Evolutionary conservation across 64 coral and sea anemone species (phyloP).

Genomic region (Stylophora pistillata): DNA sequence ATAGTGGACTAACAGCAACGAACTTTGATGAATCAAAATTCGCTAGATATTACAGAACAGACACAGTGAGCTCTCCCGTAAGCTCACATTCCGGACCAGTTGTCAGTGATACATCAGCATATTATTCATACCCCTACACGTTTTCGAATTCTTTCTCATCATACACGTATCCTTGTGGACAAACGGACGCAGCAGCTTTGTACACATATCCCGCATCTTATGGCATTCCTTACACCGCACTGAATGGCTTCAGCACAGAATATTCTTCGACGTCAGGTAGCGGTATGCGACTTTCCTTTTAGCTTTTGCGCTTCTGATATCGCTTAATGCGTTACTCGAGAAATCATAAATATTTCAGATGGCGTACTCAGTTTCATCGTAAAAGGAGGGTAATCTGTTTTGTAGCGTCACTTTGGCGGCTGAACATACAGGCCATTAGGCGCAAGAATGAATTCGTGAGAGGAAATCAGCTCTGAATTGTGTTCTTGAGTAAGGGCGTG

Average conservation of each 20-base stretch:
- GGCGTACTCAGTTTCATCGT: constrained; percentile 45
- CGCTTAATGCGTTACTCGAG: constrained; percentile 54
- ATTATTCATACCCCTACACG: constrained; percentile 92
- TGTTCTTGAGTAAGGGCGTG: constrained; percentile 19
- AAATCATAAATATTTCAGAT: constrained; percentile 55
- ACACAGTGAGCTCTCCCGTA: constrained; percentile 76
- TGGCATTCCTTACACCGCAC: constrained; percentile 78
- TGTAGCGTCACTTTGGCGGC: background rate
- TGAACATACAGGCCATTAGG: background rate
- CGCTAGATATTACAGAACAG: constrained; percentile 98
- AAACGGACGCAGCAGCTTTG: constrained; percentile 71
- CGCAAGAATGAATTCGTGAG: constrained; percentile 5
- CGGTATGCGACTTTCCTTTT: constrained; percentile 28
- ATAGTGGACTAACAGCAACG: constrained; percentile 88
- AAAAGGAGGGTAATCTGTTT: constrained; percentile 24
- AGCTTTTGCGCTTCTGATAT: constrained; percentile 17
- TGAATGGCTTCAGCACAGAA: constrained; percentile 60
- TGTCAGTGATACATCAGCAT: constrained; percentile 71
- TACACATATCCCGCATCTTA: constrained; percentile 88
- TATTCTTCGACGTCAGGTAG: constrained; percentile 60
- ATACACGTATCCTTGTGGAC: constrained; percentile 64
- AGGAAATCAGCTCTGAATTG: constrained; percentile 26
- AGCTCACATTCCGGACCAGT: constrained; percentile 87
- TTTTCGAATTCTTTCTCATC: constrained; percentile 81
- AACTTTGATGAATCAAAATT: constrained; percentile 99